Base-by-base conservation (phyloP, 2,888 invertebrate species). In the Ophion costatus region DNA sequence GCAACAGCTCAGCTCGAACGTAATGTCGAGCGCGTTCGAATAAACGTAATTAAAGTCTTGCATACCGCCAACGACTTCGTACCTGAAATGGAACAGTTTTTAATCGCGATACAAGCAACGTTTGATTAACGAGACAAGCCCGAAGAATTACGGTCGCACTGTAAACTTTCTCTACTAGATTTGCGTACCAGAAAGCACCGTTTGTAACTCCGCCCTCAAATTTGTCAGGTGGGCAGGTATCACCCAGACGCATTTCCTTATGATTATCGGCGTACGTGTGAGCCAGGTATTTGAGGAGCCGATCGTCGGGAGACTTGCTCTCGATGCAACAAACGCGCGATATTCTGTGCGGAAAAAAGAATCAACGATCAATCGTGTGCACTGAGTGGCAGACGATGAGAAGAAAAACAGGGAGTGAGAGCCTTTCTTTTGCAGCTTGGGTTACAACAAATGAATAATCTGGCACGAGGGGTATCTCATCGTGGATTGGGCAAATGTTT, bases 41-140 rank as follows among this genome's bases (percentile, higher is more conserved):
- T 97, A 96, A 4, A 98, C 95, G 94, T 99, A 99, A 94, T 99
- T 99, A 95, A 98, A 99, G 94, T 99, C 99, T 94, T 98, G 98
- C 99, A 99, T 99, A 64, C 99, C 99, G 91, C 98, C 98, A 96
- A 94, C 87, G 14, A 94, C 93, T 89, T 93, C 90, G 74, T 94
- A 94, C 93, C 93, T 93, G 2, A 87, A 94, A 87, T 38, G 80
- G 38, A 83, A 57, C 7, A 0, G 11, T 61, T 51, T 56, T 17
- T 33, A 88, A 86, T 73, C 84, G 17, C 29, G n/a, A 29, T 0
- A 20, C n/a, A 38, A 11, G 33, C 29, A 17, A 17, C 10, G 24
- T 17, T 14, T 4, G 11, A 61, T 24, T 11, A 24, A 61, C 22
- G 61, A 22, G 24, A 24, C 11, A 4, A 5, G 22, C 24, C 24